Base-by-base conservation (phyloP, 1,140 invertebrate species). In the Plodia interpunctella region DNA sequence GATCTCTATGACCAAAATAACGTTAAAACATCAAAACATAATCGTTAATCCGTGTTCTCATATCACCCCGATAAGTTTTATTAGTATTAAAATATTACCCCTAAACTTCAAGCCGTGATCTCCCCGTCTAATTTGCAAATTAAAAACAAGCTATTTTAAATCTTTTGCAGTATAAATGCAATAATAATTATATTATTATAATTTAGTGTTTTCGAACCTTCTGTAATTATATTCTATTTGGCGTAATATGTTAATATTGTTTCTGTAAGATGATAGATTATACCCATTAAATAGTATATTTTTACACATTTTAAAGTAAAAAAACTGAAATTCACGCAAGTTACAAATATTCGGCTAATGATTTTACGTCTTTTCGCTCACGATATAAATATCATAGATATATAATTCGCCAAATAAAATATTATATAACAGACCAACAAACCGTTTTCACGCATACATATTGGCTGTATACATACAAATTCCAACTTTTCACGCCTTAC, bases 81-180 rank as follows among this genome's bases (percentile, higher is more conserved):
- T 32, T 59, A 53, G 49, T 65, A 65, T 55, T 60, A 62, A 66
- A 62, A 63, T 62, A 66, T 63, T 49, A 55, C 55, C 51, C 51
- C 54, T 59, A 59, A 15, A 59, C 11, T 20, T 20, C 49, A 59
- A 59, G 50, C 49, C n/a, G n/a, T n/a, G n/a, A 57, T 6, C 20
- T 28, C 25, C 18, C 49, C 52, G 53, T 57, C 51, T 56, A 57
- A 32, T 44, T 54, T 52, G 60, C 54, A 63, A 57, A 50, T 38
- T 51, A 51, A 57, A 51, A 61, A 62, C 6, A 54, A 32, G 30
- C 30, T 32, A 28, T 32, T 32, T 21, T 49, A 35, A 63, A 55
- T 63, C 50, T 49, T 57, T 78, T 74, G 76, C 77, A 70, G 74
- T 72, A 76, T 83, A 83, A 83, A 83, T 83, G 80, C 80, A 80